Percentiles rank a stretch among this genome's conserved stretches.
Evolutionary conservation across 2,113 vertebrate species (phyloP).

Genomic region (Pterocles gutturalis): DNA sequence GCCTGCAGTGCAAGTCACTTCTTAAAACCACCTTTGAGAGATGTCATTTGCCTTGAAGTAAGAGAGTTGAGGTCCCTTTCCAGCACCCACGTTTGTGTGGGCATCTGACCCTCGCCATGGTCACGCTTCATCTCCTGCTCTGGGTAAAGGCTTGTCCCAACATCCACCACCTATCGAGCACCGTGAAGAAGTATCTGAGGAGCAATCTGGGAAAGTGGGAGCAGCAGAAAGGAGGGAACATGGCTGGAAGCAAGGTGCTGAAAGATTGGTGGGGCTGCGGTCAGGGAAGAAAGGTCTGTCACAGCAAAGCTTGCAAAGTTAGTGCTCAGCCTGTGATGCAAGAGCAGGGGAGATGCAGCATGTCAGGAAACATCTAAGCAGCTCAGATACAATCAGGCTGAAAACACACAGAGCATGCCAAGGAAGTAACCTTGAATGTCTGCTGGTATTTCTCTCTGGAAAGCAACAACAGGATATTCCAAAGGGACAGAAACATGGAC

Average conservation of each 20-base stretch:
- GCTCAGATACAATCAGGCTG: conserved; percentile 27
- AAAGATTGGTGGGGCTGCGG: neutral
- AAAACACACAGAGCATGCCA: conserved; percentile 45
- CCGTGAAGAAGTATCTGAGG: neutral
- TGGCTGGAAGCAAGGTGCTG: neutral
- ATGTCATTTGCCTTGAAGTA: neutral
- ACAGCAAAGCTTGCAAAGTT: conserved; percentile 1
- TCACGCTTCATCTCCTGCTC: neutral
- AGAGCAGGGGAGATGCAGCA: conserved; percentile 8
- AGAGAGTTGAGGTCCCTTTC: neutral
- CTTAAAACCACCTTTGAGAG: neutral
- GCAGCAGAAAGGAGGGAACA: neutral
- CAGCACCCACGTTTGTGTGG: neutral
- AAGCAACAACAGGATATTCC: conserved; percentile 67
- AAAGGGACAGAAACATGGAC: conserved; percentile 19
- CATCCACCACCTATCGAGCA: neutral
- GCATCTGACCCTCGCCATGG: rapidly evolving
- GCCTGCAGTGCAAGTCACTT: neutral
- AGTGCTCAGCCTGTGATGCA: conserved; percentile 7
- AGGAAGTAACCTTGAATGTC: conserved; percentile 66
- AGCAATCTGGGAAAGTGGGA: neutral
- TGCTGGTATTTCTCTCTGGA: conserved; percentile 61
- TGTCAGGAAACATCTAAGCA: conserved; percentile 22
- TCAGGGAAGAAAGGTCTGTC: neutral
- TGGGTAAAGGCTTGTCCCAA: neutral